A percentile compares a stretch with the other conserved stretches of the same genome.
These are phyloP conservation scores for Lethrus apterus DNA, from an alignment of 1,140 invertebrate species.

Conservation along the genomic window DNA sequence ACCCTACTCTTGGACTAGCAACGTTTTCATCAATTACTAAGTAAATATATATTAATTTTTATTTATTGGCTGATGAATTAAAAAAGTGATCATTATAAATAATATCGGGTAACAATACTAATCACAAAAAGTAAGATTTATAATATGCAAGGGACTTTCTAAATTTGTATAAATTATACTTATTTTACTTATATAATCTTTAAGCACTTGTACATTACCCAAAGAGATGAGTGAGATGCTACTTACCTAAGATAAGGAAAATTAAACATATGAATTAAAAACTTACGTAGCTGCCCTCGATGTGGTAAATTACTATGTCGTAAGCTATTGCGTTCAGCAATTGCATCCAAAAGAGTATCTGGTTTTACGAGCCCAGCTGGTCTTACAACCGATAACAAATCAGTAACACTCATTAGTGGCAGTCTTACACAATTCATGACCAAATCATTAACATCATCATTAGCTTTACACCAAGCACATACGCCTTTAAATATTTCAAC, in stretches of 20 bases:
- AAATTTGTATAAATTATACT: too few species aligned
- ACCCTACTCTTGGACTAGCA: slow-evolving; percentile 66
- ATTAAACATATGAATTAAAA: too few species aligned
- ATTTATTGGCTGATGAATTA: neutral
- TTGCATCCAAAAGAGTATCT: slow-evolving; percentile 90
- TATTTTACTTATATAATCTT: too few species aligned
- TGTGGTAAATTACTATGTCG: slow-evolving; percentile 73
- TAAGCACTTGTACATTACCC: too few species aligned
- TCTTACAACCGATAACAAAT: slow-evolving; percentile 81
- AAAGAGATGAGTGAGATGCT: too few species aligned
- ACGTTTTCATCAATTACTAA: slow-evolving; percentile 87
- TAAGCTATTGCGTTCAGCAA: slow-evolving; percentile 72
- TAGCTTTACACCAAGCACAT: slow-evolving; percentile 75
- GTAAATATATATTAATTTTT: slow-evolving; percentile 21
- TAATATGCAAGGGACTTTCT: too few species aligned
- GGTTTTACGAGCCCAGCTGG: slow-evolving; percentile 77
- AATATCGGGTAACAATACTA: too few species aligned
- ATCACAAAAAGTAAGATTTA: too few species aligned
- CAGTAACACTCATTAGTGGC: slow-evolving; percentile 77
- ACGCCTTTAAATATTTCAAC: slow-evolving; percentile 92
- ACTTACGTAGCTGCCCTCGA: slow-evolving; percentile 62
- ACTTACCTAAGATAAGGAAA: too few species aligned
- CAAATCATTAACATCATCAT: slow-evolving; percentile 44
- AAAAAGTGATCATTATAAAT: too few species aligned
- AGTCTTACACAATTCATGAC: slow-evolving; percentile 66